These are phyloP conservation scores for Andrena fulva DNA, from an alignment of 2,888 invertebrate genomes.

Conservation along the genomic window DNA sequence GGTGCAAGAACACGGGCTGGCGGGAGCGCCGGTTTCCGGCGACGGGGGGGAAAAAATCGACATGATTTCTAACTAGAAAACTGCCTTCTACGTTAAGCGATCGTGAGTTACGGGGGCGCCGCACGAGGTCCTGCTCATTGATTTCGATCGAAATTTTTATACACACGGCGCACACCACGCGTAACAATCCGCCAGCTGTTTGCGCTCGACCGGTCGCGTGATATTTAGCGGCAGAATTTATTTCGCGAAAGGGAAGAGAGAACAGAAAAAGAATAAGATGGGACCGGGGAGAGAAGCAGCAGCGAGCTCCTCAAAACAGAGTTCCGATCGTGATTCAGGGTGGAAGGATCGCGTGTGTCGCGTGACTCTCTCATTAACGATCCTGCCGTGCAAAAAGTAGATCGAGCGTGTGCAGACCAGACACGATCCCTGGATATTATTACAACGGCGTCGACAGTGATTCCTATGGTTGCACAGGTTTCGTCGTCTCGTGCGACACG, in stretches of 20 bases:
- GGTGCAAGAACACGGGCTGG: conserved; percentile 2
- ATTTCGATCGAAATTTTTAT: no score
- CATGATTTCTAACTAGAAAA: background rate
- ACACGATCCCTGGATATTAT: conserved; percentile 66
- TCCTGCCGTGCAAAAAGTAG: conserved; percentile 53
- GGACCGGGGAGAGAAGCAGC: background rate
- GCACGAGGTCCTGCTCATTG: no score
- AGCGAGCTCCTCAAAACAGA: conserved; percentile 30
- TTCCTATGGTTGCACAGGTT: conserved; percentile 42
- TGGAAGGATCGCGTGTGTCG: conserved; percentile 60
- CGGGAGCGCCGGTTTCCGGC: background rate
- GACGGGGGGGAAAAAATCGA: background rate
- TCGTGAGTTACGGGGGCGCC: background rate
- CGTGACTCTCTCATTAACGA: conserved; percentile 69
- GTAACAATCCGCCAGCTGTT: no score
- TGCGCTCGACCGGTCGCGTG: no score
- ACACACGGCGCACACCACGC: no score
- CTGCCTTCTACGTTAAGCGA: background rate
- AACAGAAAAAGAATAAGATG: background rate
- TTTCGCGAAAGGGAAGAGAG: background rate
- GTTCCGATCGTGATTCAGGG: conserved; percentile 57
- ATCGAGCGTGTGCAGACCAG: conserved; percentile 51
- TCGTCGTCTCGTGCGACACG: conserved; percentile 48
- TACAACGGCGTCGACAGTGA: conserved; percentile 57
- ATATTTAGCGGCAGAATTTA: no score